phyloP scores from a whole-genome alignment of 2,888 invertebrate genomes.

The Drosophila neotestacea region DNA sequence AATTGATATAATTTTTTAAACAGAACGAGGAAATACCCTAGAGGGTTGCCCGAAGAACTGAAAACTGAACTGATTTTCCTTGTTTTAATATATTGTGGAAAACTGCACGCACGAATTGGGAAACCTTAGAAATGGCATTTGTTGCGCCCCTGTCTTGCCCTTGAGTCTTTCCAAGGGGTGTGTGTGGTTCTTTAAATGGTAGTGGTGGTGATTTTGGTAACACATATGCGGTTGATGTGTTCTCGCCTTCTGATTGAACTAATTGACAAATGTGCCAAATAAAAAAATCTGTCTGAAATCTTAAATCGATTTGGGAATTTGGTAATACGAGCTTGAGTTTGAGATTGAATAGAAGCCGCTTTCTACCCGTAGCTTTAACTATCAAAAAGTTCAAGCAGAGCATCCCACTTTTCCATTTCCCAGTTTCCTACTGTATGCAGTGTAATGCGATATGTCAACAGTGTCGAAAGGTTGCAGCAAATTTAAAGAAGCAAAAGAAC shows the following conservation, averaged over 20 bases:
- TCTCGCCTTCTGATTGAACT: slow-evolving; percentile 70
- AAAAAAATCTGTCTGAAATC: slow-evolving; percentile 40
- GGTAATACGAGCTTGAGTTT: slow-evolving; percentile 46
- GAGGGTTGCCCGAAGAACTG: slow-evolving; percentile 13
- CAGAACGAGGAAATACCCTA: slow-evolving; percentile 2
- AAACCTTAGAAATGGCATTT: slow-evolving; percentile 41
- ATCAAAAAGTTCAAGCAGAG: slow-evolving; percentile 32
- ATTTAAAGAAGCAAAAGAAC: slow-evolving; percentile 64
- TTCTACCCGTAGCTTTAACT: slow-evolving; percentile 24
- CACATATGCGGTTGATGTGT: slow-evolving; percentile 69
- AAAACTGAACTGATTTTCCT: slow-evolving; percentile 35
- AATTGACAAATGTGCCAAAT: slow-evolving; percentile 73
- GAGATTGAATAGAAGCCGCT: not conserved
- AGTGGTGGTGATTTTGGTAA: slow-evolving; percentile 46
- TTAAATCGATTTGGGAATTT: slow-evolving; percentile 45
- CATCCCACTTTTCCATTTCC: slow-evolving; percentile 11
- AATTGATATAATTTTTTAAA: slow-evolving; percentile 57
- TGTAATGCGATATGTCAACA: slow-evolving; percentile 83
- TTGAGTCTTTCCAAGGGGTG: slow-evolving; percentile 23
- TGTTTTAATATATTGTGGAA: slow-evolving; percentile 27
- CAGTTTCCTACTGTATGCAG: slow-evolving; percentile 8
- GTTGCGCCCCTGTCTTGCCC: slow-evolving; percentile 1
- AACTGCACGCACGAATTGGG: slow-evolving; percentile 29
- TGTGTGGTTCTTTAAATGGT: slow-evolving; percentile 13
- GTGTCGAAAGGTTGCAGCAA: slow-evolving; percentile 58